Percentiles rank a stretch among this genome's conserved stretches.
Evolutionary conservation across 2,888 invertebrate genomes (phyloP).

Genomic region (Ceraclea dissimilis): DNA sequence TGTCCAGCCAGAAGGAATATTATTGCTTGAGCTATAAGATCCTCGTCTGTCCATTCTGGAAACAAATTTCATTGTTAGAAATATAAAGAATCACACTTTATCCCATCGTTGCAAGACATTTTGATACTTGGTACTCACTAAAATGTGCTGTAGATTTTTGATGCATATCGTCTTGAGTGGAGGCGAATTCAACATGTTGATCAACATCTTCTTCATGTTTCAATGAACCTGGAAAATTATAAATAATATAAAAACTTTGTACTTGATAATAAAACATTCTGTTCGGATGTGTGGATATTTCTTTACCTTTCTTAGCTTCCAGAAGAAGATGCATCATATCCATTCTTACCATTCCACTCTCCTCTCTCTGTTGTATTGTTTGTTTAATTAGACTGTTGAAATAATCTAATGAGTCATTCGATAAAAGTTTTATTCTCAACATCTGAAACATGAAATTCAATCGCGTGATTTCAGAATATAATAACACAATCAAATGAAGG

Average conservation of each 20-base stretch:
- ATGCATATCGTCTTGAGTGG: neutral
- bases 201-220: slow-evolving; percentile 15
- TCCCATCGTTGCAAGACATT: too few species aligned
- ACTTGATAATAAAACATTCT: too few species aligned
- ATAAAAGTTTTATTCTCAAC: slow-evolving; percentile 15
- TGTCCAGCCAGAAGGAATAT: slow-evolving; percentile 22
- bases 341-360: slow-evolving; percentile 8
- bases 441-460: slow-evolving; percentile 8
- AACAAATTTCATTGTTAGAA: neutral
- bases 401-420: slow-evolving; percentile 9
- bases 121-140: too few species aligned
- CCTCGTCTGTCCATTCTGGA: slow-evolving; percentile 21
- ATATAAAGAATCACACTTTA: too few species aligned
- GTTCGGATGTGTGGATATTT: too few species aligned
- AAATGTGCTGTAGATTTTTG: too few species aligned
- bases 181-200: slow-evolving; percentile 11
- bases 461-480: too few species aligned
- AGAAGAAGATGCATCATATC: slow-evolving; percentile 20
- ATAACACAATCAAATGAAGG: neutral
- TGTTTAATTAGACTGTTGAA: slow-evolving; percentile 14
- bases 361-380: slow-evolving; percentile 13
- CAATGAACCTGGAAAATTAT: slow-evolving; percentile 13
- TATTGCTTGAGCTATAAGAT: slow-evolving; percentile 21
- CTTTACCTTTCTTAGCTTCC: slow-evolving; percentile 21
- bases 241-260: too few species aligned